These are phyloP conservation scores for Ispidina picta DNA, from an alignment of 2,797 vertebrate species.

Conservation along the genomic window DNA sequence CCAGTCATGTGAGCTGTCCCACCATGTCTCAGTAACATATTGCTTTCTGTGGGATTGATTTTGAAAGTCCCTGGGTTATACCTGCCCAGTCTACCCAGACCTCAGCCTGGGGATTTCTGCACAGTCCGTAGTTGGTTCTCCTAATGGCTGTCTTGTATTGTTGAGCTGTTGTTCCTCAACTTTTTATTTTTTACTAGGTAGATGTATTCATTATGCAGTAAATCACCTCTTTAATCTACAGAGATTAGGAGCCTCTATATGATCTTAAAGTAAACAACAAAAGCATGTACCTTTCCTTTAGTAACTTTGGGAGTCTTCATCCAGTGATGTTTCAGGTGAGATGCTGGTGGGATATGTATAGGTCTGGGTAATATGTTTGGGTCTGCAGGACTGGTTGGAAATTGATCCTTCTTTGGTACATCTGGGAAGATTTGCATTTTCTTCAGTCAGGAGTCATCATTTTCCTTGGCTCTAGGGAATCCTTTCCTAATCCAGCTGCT, in stretches of 20 bases:
- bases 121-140: fast-evolving
- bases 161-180: not conserved
- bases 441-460: not conserved
- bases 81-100: not conserved
- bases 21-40: not conserved
- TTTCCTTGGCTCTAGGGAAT: not conserved
- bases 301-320: not conserved
- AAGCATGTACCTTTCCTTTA: not conserved
- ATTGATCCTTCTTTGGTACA: not conserved
- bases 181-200: not conserved
- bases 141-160: not conserved
- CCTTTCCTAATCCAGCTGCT: not conserved
- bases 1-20: too few species aligned
- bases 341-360: not conserved
- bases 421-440: not conserved
- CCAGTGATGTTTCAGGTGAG: not conserved
- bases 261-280: not conserved
- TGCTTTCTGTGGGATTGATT: not conserved
- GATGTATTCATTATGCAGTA: not conserved
- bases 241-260: not conserved
- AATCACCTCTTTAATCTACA: not conserved
- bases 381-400: not conserved
- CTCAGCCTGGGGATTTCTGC: not conserved
- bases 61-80: not conserved
- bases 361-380: not conserved